Base-by-base conservation (phyloP, 2,888 invertebrate genomes). In the Dione vanillae region DNA sequence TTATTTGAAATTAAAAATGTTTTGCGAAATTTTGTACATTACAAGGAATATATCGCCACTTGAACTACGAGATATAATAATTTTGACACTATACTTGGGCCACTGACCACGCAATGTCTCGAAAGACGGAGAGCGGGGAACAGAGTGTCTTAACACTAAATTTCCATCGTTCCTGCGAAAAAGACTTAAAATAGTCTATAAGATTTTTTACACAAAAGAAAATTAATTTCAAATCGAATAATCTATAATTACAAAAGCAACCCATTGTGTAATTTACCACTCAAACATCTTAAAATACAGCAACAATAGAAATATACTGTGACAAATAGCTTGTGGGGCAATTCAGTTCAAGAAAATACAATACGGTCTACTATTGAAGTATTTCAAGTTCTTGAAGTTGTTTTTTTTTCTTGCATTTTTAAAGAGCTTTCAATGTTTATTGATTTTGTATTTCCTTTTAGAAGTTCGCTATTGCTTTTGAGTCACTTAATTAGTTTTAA, bases 321-420 rank as follows among this genome's bases (percentile, higher is more conserved):
- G 52, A 62, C 68, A 62, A 68, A 68, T 62, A 62, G 62, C 62
- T 52, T 14, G 19, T 68, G 52, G 37, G 52, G 16, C 49, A 61
- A 61, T 61, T 45, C 61, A 61, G 61, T 61, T 61, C 45, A 61
- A 61, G 61, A 61, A 61, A 61, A 45, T 45, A 61, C 61, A 61
- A 61, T 61, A 61, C 61, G 27, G 43, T 10, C 59, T 61, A 45
- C 43, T 27, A 45, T 27, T 45, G 61, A 45, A 61, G 45, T 61
- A 45, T 61, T 61, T 45, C 27, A 61, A 45, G 43, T 61, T 45
- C 20, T 45, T 45, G 45, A 20, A 45, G 56, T 7, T 40, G 56
- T 56, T 56, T 56, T 56, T 56, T 56, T 51, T 56, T 56, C 35
- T 40, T 16, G 27, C 43, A 61, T 61, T 61, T 45, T n/a, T 61